Percentiles rank a stretch among this genome's conserved stretches.
Evolutionary conservation across 2,888 invertebrate species (phyloP).

Genomic region (Cerastis leucographa): DNA sequence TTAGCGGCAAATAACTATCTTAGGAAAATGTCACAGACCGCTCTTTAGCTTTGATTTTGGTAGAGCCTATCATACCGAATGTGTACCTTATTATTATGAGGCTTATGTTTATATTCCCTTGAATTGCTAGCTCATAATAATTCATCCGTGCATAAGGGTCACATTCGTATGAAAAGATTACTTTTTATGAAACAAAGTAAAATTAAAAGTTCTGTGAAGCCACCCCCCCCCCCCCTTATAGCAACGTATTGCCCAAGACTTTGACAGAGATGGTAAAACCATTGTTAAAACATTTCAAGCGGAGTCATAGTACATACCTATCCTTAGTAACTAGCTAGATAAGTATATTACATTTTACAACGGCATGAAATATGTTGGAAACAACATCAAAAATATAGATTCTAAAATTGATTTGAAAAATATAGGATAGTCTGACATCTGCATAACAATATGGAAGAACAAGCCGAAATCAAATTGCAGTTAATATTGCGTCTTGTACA

Average conservation of each 20-base stretch:
- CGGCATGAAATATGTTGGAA: conserved; percentile 63
- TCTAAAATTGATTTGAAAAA: conserved; percentile 63
- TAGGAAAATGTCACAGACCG: background rate
- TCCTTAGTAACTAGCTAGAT: conserved; percentile 71
- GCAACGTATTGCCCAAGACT: background rate
- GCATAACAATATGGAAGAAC: conserved; percentile 63
- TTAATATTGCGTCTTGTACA: conserved; percentile 33
- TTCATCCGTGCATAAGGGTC: background rate
- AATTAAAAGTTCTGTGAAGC: background rate
- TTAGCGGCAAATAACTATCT: background rate
- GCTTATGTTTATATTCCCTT: background rate
- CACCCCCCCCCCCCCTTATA: background rate
- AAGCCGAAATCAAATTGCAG: conserved; percentile 58
- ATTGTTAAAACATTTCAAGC: conserved; percentile 65
- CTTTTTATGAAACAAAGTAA: background rate
- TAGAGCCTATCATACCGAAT: background rate
- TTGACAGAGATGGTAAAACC: conserved; percentile 10
- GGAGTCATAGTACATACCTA: conserved; percentile 68
- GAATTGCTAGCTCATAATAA: background rate
- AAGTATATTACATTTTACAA: conserved; percentile 63
- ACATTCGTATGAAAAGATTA: background rate
- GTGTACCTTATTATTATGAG: background rate
- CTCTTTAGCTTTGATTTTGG: background rate
- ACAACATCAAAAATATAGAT: conserved; percentile 66
- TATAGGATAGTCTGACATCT: conserved; percentile 58